Evolutionary conservation across 2,797 vertebrate genomes (phyloP), one percentile per base, ranked within the genome.

Genomic region (Selene dorsalis): DNA sequence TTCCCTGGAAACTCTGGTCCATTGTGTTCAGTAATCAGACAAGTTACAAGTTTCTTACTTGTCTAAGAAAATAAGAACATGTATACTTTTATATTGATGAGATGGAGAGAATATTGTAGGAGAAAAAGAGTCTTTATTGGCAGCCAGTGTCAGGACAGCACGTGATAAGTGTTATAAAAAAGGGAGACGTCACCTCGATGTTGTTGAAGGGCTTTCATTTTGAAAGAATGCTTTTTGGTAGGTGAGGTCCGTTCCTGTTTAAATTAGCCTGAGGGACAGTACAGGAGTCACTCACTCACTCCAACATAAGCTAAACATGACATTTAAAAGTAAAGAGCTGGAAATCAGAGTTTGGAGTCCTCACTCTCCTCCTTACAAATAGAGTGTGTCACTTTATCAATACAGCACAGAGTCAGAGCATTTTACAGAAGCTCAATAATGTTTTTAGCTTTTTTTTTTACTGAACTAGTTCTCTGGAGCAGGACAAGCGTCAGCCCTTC

Each of bases 1-100:
- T 93, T 32, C 60, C 84, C 72, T n/a, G 2, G 68, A 53, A 3
- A 89, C 74, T 83, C 84, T 87, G 52, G 82, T 92, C 32, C 39
- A 47, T 88, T 91, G 80, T 92, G 91, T 50, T 91, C 84, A 0
- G 12, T 30, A 35, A 92, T 1, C 73, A 87, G 45, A 2, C 0
- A 0, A 11, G 7, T 48, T 0, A 4, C 28, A 65, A 88, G 14
- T 16, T 22, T 65, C 58, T 76, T 52, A 50, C 64, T 70, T 3
- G 4, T 82, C 89, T 91, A 64, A 69, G 56, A 61, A 45, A 45
- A 17, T 1, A 45, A 17, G 14, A 43, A 13, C 3, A 30, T 32
- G 30, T n/a, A n/a, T n/a, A 32, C 30, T 32, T 32, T 6, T 47
- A 5, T 4, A 35, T 16, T 55, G 4, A 26, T 7, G 4, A 41